Evolutionary conservation across 1,140 invertebrate species (phyloP), one percentile per base, ranked within the genome.

Genomic region (Drosophila mayri): DNA sequence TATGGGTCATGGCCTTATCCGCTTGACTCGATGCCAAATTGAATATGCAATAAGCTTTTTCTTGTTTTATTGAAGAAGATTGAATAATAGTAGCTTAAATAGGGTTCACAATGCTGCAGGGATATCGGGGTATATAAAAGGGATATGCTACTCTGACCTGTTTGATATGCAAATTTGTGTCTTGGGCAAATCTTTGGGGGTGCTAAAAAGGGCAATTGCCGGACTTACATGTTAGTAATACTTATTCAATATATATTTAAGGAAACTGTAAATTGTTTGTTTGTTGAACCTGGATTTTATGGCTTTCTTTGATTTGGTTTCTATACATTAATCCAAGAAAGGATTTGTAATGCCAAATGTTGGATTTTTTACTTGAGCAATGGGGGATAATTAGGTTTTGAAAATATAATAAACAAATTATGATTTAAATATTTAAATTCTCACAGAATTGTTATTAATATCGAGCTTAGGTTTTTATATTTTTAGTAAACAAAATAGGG

Each of bases 31-130:
- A 52, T 38, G 44, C 59, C 60, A 76, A 76, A 76, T 76, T 78
- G 43, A 61, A 78, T 78, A 78, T 71, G 73, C 58, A 77, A 78
- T 79, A 62, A 50, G 57, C 41, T 35, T 78, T 79, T 54, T 54
- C 20, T 54, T 61, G 65, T 77, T 78, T 63, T 78, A 78, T 77
- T 61, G 64, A 76, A 35, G 59, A 62, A 77, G 44, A 77, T 77
- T 68, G 75, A 52, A 61, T 78, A 70, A 57, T 61, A 78, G 58
- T 62, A 41, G 64, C 64, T 77, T 77, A 57, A 64, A 50, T 66
- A 32, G 71, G 68, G 47, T 22, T 74, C 37, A 32, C 67, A 71
- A 71, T 59, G 52, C 43, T 54, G 41, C 66, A 16, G 47, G 43
- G 14, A 37, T 38, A 37, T 10, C 25, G 25, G 59, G n/a, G 9